Conservation (phyloP, 2,797 vertebrate species). For the Loriculus beryllinus region DNA sequence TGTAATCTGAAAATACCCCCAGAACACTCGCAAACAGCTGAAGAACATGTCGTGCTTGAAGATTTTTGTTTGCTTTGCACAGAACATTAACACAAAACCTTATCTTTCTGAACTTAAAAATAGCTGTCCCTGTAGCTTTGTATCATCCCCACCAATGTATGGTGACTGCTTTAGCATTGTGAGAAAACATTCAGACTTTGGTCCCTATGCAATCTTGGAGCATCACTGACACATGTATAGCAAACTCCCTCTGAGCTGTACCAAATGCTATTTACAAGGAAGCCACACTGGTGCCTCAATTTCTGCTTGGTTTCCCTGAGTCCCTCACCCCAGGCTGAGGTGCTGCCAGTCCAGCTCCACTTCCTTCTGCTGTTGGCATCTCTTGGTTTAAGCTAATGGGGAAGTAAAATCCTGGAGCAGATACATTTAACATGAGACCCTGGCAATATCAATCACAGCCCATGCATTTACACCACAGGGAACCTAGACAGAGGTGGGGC, state of each 20-base stretch:
- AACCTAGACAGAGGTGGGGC: not conserved
- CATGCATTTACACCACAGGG: not conserved
- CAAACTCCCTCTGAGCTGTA: not conserved
- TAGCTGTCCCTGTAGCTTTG: accelerated
- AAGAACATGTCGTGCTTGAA: not conserved
- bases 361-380: not conserved
- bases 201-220: not conserved
- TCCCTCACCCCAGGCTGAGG: not conserved
- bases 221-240: not conserved
- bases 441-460: not conserved
- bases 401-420: not conserved
- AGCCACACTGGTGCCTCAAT: not conserved
- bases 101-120: not conserved
- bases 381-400: not conserved
- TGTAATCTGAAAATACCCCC: not conserved
- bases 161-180: accelerated
- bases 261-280: not conserved
- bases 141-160: accelerated
- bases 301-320: not conserved
- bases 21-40: not conserved
- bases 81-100: not conserved
- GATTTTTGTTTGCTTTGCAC: not conserved
- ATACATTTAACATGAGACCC: not conserved
- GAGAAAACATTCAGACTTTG: not conserved
- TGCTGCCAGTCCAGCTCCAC: not conserved